Evolutionary conservation across 2,797 vertebrate species (phyloP), one percentile per base, ranked within the genome.

Genomic region (Gallirallus australis): DNA sequence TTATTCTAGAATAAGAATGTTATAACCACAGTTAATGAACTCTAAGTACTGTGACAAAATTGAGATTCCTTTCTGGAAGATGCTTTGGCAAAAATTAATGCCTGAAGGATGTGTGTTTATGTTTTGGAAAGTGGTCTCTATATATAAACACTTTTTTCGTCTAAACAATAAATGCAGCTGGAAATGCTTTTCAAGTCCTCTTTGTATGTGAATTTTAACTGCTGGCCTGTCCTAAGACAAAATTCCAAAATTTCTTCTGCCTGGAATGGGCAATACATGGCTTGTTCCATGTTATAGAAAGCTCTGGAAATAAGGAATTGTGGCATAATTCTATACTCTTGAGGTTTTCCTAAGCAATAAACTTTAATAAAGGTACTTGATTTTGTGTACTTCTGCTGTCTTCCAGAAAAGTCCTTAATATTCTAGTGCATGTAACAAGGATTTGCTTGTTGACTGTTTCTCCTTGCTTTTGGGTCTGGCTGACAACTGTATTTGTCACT

Each of bases 41-140:
- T 54, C 18, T 5, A n/a, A 61, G 19, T 19, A 48, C 21, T 68
- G 27, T 69, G 30, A 21, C 27, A 65, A 89, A 87, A 68, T 1
- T 10, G 28, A 85, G 61, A 35, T 9, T 85, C 10, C 4, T 75
- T 68, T 80, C 37, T 73, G 23, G 12, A 6, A 15, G 7, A 12
- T 66, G 24, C 14, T 33, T 7, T 68, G 64, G 30, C 24, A 79
- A 23, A 63, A 80, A 39, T 19, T 61, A 52, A 52, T 19, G 39
- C 15, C 28, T 73, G 31, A 59, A 72, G 30, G n/a, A 60, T 10
- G 16, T 4, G 1, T 0, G 2, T 3, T n/a, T 1, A 0, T 42
- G 13, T 9, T 59, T 61, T 91, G 25, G 27, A 39, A 78, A 59
- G 63, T 78, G 5, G 6, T 8, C 13, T 76, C 1, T 37, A 1